Evolutionary conservation across 2,797 vertebrate species (phyloP), one percentile per base, ranked within the genome.

Genomic region (Centroberyx gerrardi): DNA sequence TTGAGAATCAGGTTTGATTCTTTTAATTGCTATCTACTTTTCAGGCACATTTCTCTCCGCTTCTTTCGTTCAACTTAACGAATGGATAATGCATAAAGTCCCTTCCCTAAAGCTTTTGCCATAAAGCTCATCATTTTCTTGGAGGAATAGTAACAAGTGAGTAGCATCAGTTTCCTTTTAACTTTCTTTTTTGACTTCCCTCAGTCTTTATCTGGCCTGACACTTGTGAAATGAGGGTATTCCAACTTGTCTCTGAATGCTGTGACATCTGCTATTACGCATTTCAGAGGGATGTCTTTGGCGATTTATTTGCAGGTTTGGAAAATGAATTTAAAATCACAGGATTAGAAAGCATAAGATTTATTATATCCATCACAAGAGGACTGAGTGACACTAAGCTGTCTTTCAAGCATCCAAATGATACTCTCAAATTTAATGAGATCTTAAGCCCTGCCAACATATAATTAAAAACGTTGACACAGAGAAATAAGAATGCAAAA

Each of bases 11-110:
- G 94, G 95, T 96, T 96, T 97, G 95, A 99, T 98, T 98, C 94
- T 99, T 98, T 97, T 98, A 99, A 99, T 99, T 98, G 97, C 95
- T 95, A 95, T 95, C 95, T 95, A 89, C 93, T 96, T 80, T 85
- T 87, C 80, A 82, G 88, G 51, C 76, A 59, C 60, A 48, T 66
- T 80, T 85, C 83, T 51, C 77, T 80, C 70, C 62, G 5, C 67
- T 73, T 71, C 62, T 74, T 81, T 81, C 77, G 72, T 84, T 88
- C 69, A 76, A 72, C 83, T 91, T 85, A 86, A 84, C 72, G 78
- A 81, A 74, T 15, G 66, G 28, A 68, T 68, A 46, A 84, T 40
- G 48, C 46, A 48, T 46, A 76, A 67, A 67, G 69, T 51, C 62
- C 69, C 38, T 27, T 8, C 12, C 18, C 40, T 54, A 27, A 70